These are phyloP conservation scores for Coilia nasus DNA, from an alignment of 2,797 vertebrate species.

Conservation along the genomic window DNA sequence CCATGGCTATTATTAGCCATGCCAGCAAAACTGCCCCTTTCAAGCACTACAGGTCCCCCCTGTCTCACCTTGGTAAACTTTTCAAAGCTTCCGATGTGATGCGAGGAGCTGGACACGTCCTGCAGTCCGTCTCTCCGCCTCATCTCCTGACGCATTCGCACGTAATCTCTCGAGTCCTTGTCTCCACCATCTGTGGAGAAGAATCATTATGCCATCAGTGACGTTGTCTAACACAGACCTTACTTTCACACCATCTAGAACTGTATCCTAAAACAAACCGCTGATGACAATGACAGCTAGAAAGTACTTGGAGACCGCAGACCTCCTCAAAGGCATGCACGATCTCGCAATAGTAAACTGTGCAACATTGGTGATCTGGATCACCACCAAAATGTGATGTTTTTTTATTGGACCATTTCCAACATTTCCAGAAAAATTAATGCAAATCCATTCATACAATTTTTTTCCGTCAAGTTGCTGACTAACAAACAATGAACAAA, in stretches of 20 bases:
- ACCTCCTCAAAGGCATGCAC: too few relatives aligned
- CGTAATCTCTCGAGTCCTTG: slow-evolving; percentile 89
- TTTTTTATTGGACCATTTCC: too few relatives aligned
- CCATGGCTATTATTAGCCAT: too few relatives aligned
- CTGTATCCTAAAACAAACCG: neutral
- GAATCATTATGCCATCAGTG: neutral
- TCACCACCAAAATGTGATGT: too few relatives aligned
- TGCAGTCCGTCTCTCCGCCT: slow-evolving; percentile 83
- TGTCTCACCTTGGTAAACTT: slow-evolving; percentile 85
- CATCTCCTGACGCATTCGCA: slow-evolving; percentile 86
- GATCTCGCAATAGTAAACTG: too few relatives aligned
- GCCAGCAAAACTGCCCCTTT: neutral
- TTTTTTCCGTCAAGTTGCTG: too few relatives aligned
- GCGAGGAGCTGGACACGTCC: slow-evolving; percentile 62
- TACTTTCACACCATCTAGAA: neutral
- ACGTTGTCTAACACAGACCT: neutral
- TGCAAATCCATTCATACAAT: too few relatives aligned
- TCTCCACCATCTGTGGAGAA: slow-evolving; percentile 84
- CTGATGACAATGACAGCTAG: neutral
- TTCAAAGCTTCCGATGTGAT: slow-evolving; percentile 89
- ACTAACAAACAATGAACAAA: too few relatives aligned
- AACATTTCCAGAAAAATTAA: too few relatives aligned
- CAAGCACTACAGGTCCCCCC: neutral
- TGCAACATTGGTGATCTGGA: too few relatives aligned
- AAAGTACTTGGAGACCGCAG: too few relatives aligned